These are phyloP conservation scores for Chouioia cunea DNA, from an alignment of 2,888 invertebrate species.

Conservation along the genomic window DNA sequence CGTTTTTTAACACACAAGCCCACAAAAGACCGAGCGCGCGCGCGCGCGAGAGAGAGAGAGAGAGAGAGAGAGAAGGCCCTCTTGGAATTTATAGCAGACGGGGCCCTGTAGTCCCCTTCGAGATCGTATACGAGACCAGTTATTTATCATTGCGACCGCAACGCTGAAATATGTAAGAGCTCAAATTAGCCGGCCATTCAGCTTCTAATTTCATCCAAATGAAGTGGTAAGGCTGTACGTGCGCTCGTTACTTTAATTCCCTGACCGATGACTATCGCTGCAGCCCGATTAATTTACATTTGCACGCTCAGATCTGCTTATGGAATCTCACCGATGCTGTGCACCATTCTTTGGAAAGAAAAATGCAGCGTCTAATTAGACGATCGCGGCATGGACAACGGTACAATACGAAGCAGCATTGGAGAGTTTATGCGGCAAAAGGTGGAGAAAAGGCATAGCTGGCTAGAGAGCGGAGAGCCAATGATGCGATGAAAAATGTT, in stretches of 20 bases:
- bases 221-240: not conserved
- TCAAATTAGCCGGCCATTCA: constrained; percentile 37
- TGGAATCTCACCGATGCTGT: too few relatives aligned
- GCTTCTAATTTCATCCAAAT: constrained; percentile 37
- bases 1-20: constrained; percentile 3
- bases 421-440: not conserved
- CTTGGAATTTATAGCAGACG: constrained; percentile 22
- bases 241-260: not conserved
- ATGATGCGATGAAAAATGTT: constrained; percentile 55
- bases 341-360: too few relatives aligned
- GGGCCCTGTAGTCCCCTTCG: too few relatives aligned
- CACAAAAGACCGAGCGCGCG: too few relatives aligned
- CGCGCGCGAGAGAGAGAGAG: constrained; percentile 2
- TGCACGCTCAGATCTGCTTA: too few relatives aligned
- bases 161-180: constrained; percentile 24
- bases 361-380: too few relatives aligned
- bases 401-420: too few relatives aligned
- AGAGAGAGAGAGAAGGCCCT: constrained; percentile 32
- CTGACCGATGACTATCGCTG: too few relatives aligned
- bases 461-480: constrained; percentile 14
- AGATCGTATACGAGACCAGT: too few relatives aligned
- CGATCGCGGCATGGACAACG: too few relatives aligned
- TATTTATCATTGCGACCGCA: not conserved
- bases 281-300: too few relatives aligned
- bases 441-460: not conserved